A percentile compares a stretch with the other conserved stretches of the same genome.
These are phyloP conservation scores for Mythimna pallens DNA, from an alignment of 2,888 invertebrate genomes.

Conservation along the genomic window DNA sequence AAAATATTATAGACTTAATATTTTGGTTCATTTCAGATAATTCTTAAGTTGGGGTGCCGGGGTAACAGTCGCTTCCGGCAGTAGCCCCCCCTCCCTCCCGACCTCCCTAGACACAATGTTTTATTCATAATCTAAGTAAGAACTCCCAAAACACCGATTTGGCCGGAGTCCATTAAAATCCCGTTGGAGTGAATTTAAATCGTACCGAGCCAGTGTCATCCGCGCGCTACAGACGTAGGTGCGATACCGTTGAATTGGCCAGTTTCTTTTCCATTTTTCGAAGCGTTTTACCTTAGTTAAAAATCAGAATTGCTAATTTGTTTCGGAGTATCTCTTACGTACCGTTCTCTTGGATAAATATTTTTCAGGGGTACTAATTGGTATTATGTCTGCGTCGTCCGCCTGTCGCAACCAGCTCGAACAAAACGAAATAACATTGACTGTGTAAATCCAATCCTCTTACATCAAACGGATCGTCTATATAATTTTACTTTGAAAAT, in stretches of 20 bases:
- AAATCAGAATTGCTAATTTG: conserved; percentile 65
- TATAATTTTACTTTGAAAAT: conserved; percentile 9
- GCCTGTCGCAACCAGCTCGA: not conserved
- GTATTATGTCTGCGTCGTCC: conserved; percentile 15
- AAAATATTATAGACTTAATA: conserved; percentile 62
- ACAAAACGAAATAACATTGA: conserved; percentile 13
- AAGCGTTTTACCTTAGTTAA: conserved; percentile 43
- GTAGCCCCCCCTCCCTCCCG: conserved; percentile 39
- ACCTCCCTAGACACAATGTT: conserved; percentile 74
- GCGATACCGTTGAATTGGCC: conserved; percentile 46
- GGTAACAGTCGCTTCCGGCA: conserved; percentile 49
- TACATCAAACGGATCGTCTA: conserved; percentile 2
- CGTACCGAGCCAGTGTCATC: conserved; percentile 65
- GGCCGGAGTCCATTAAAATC: conserved; percentile 80
- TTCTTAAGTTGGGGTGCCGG: conserved; percentile 65
- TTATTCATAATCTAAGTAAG: conserved; percentile 84
- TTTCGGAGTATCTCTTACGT: conserved; percentile 28
- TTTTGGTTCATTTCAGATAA: conserved; percentile 69
- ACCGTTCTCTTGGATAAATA: conserved; percentile 18
- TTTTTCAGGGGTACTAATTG: conserved; percentile 21
- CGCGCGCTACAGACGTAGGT: conserved; percentile 47
- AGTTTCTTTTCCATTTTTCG: conserved; percentile 35
- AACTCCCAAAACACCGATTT: conserved; percentile 84
- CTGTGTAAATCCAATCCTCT: not conserved
- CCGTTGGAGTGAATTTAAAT: conserved; percentile 80